Base-by-base conservation (phyloP, 2,888 invertebrate genomes). In the Yponomeuta cagnagella region DNA sequence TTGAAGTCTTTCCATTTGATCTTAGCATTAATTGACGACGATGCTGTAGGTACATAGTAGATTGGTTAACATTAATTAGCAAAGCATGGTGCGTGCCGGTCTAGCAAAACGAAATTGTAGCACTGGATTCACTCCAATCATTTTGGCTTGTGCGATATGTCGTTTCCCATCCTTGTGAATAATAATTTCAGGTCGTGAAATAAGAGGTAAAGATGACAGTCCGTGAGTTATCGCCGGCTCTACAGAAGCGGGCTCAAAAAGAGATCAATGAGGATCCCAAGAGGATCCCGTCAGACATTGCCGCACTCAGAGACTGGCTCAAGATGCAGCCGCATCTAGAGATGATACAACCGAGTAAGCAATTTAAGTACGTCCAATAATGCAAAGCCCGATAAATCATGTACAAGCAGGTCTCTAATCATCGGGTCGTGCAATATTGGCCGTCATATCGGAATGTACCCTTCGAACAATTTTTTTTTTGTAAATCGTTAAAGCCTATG, bases 281-380 rank as follows among this genome's bases (percentile, higher is more conserved):
- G 2, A 80, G 85, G 69, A 76, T 86, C 6, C 74, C 72, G 0
- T 76, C 84, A 2, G 91, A 93, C 75, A 79, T 93, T 10, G 73
- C 78, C 72, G 83, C 86, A 48, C 78, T 93, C 1, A 85, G 82
- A 74, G 85, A 88, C 5, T 93, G 93, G 93, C 75, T 93, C 6
- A 77, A 77, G n/a, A 89, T 92, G 74, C 93, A 93, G 77, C 91
- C 93, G 3, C 93, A 93, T 78, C 77, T 93, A 30, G 75, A 81
- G 71, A 78, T 79, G 65, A 82, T 90, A 1, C 79, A 88, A 74
- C 84, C 86, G 70, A 80, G 93, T 93, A 82, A 84, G 87, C 23
- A 23, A 23, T 23, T 23, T 23, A 23, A 23, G 9, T 43, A 8
- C 43, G 43, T 43, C 43, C 43, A 8, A 43, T 8, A 43, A 43